Evolutionary conservation across 2,113 vertebrate genomes (phyloP), one percentile per base, ranked within the genome.

Genomic region (Prietella phreatophila): DNA sequence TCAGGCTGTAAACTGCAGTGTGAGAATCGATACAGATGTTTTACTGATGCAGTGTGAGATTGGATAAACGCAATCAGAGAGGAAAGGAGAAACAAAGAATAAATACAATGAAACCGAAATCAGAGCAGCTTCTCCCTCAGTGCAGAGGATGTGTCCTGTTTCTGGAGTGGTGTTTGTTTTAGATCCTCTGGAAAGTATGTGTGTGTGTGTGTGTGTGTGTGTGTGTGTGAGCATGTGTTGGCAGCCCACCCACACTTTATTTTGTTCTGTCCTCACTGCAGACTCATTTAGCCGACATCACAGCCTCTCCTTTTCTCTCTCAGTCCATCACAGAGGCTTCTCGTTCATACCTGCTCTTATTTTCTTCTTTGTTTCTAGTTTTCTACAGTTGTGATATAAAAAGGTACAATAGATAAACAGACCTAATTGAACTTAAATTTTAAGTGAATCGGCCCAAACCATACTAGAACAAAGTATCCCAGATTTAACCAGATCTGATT

Each of bases 151-250:
- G 73, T 11, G 73, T 76, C 73, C 73, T 50, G 42, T 76, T 47
- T 76, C 42, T 50, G 25, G 22, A 27, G 3, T 47, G 6, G 22
- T 76, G 39, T 76, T 76, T 76, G 22, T 25, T 76, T 76, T 76
- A 22, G 42, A 76, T 75, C 8, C 11, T 42, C 20, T 75, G 3
- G 22, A 42, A 47, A 36, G 67, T 36, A 30, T 36, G 67, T 36
- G 67, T 33, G 67, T 71, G 67, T 71, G 17, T 71, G 30, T 71
- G 67, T 71, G 69, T 42, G 36, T 42, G 36, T 75, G 71, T 75
- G 19, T 75, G 36, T 75, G 67, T 73, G 69, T 69, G 65, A n/a
- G n/a, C n/a, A n/a, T n/a, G n/a, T n/a, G n/a, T n/a, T n/a, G 47
- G 11, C n/a, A 50, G 47, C 14, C 25, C 47, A n/a, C 75, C 47